These are phyloP conservation scores for Myotis findleyi DNA, from an alignment of 2,797 vertebrate genomes.

Conservation along the genomic window DNA sequence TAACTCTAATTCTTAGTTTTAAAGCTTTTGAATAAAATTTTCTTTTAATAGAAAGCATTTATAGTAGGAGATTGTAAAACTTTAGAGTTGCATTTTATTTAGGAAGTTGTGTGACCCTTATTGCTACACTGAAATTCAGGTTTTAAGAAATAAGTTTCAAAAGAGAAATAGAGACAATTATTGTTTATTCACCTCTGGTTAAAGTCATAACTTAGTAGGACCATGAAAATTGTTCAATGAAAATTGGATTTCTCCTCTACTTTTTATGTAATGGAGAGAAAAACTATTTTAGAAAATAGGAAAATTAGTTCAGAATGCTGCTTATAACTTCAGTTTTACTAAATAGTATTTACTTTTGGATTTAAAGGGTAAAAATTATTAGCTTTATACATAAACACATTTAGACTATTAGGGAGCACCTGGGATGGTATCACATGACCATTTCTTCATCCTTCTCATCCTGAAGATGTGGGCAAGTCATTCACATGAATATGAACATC, in stretches of 20 bases:
- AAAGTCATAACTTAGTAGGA: neutral
- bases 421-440: accelerated
- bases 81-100: neutral
- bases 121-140: neutral
- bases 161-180: neutral
- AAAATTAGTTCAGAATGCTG: neutral
- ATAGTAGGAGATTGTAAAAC: neutral
- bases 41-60: neutral
- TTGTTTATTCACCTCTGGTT: neutral
- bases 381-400: neutral
- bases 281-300: neutral
- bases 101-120: neutral
- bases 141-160: neutral
- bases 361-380: neutral
- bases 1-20: constrained; percentile 21
- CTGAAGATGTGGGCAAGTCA: neutral
- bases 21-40: constrained; percentile 26
- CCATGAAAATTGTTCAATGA: neutral
- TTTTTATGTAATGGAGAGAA: neutral
- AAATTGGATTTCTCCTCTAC: neutral
- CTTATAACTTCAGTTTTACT: constrained; percentile 7
- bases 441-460: neutral
- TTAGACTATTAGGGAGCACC: neutral
- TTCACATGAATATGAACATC: neutral
- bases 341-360: neutral